phyloP scores from a whole-genome alignment of 2,888 invertebrate genomes.

The Gymnoscelis rufifasciata region DNA sequence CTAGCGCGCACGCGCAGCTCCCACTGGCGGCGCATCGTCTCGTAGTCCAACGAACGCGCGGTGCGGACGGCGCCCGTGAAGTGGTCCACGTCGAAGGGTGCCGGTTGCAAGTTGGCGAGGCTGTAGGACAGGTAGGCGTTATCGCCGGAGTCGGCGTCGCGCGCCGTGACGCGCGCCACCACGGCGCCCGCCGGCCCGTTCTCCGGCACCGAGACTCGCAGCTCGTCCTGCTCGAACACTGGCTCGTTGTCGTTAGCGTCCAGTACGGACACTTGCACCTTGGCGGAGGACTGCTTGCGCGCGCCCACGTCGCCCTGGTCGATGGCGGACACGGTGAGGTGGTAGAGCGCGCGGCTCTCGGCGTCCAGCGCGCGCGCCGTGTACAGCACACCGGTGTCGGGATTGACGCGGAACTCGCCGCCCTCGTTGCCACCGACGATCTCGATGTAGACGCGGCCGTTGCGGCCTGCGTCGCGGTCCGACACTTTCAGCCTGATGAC shows the following conservation, averaged over 20 bases:
- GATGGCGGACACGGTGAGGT: conserved; percentile 92
- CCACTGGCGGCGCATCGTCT: conserved; percentile 92
- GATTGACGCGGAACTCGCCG: conserved; percentile 91
- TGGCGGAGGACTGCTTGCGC: conserved; percentile 92
- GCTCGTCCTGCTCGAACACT: conserved; percentile 85
- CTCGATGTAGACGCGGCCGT: conserved; percentile 90
- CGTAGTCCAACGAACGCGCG: conserved; percentile 91
- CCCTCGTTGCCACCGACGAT: conserved; percentile 96
- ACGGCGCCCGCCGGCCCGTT: conserved; percentile 92
- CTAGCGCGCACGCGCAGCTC: conserved; percentile 91
- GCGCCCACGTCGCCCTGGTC: conserved; percentile 92
- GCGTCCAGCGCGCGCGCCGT: conserved; percentile 90
- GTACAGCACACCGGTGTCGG: conserved; percentile 92
- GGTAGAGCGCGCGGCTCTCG: conserved; percentile 90
- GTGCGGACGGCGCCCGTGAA: conserved; percentile 94
- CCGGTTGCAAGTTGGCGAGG: conserved; percentile 91
- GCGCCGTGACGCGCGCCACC: conserved; percentile 90
- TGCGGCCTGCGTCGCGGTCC: conserved; percentile 90
- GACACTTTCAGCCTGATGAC: conserved; percentile 91
- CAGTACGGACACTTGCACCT: conserved; percentile 91
- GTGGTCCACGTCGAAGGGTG: conserved; percentile 97
- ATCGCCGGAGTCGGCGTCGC: conserved; percentile 94
- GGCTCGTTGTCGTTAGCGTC: conserved; percentile 98
- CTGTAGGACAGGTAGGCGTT: conserved; percentile 97
- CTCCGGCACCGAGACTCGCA: conserved; percentile 88